phyloP scores from a whole-genome alignment of 2,113 vertebrate species.

The Centrocercus urophasianus region DNA sequence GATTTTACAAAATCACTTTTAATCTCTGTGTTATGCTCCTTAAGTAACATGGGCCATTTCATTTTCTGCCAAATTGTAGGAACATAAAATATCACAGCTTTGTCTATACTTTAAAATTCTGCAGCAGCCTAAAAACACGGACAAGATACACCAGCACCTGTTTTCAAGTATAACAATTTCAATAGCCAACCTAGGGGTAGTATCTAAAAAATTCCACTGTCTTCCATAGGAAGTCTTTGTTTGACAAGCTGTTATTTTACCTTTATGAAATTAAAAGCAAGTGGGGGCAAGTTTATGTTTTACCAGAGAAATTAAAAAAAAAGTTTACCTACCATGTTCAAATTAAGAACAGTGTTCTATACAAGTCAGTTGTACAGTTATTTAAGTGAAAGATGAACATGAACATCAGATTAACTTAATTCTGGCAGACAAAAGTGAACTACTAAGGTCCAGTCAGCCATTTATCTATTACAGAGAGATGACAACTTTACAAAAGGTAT shows the following conservation, averaged over 20 bases:
- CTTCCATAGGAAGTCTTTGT: conserved; percentile 99
- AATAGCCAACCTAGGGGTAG: conserved; percentile 85
- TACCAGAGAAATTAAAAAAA: conserved; percentile 88
- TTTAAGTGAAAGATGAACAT: conserved; percentile 94
- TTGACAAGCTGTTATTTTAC: conserved; percentile 84
- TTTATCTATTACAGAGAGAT: conserved; percentile 98
- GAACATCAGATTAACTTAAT: conserved; percentile 90
- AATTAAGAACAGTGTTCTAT: conserved; percentile 92
- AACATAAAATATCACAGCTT: conserved; percentile 86
- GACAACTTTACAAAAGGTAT: conserved; percentile 99
- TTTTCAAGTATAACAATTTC: conserved; percentile 87
- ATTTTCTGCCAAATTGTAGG: conserved; percentile 71
- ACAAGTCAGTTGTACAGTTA: conserved; percentile 93
- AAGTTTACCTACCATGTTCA: conserved; percentile 91
- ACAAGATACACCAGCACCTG: conserved; percentile 86
- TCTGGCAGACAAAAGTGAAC: conserved; percentile 89
- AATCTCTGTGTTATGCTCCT: conserved; percentile 86
- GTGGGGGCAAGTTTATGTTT: conserved; percentile 83
- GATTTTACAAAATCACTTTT: conserved; percentile 85
- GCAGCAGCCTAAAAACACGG: conserved; percentile 91
- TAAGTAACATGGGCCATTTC: conserved; percentile 75
- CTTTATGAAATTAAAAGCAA: conserved; percentile 84
- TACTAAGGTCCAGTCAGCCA: conserved; percentile 94
- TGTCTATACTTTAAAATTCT: conserved; percentile 89
- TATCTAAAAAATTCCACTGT: conserved; percentile 89